Base-by-base conservation (phyloP, 2,113 vertebrate species). In the Ariopsis seemanni region DNA sequence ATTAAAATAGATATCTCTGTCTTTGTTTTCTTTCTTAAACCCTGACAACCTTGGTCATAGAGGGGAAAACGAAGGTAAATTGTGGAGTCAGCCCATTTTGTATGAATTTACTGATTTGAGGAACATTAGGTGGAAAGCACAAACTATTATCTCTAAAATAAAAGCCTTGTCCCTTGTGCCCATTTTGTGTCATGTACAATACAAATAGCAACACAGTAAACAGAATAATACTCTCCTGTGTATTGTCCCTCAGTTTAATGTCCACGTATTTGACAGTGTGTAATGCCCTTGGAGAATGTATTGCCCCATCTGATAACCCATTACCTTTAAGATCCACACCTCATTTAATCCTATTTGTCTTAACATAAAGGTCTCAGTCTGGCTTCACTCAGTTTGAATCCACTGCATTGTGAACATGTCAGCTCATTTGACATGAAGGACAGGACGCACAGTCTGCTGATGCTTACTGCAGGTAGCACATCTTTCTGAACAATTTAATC, bases 401-500 rank as follows among this genome's bases (percentile, higher is more conserved):
- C 7, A 25, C 34, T 86, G 81, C 83, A 52, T 67, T 65, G 83
- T 88, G 30, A 81, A 58, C 86, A 69, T 72, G 80, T 79, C 18
- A 34, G 15, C 27, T 65, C 27, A 52, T 86, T 87, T 82, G 83
- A 67, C 77, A 84, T 86, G 34, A 84, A 74, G 53, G 82, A 17
- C 63, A 86, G 55, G 69, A 85, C 62, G 27, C 84, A 57, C 72
- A 20, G 90, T 34, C 48, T 86, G 84, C 42, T 83, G 52, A 79
- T 85, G 71, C 67, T 86, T 83, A 65, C 30, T 86, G 30, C 77
- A 71, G 86, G 50, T 60, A 48, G 62, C 55, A 69, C 75, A 55
- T 81, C 74, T 65, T 87, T 75, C 58, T 53, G 55, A 84, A 83
- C 67, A 74, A 74, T 84, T 79, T 88, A 84, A 90, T 88, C 14